A percentile compares a stretch with the other conserved stretches of the same genome.
phyloP scores from a whole-genome alignment of 2,888 invertebrate genomes.

The Theodoxus fluviatilis region DNA sequence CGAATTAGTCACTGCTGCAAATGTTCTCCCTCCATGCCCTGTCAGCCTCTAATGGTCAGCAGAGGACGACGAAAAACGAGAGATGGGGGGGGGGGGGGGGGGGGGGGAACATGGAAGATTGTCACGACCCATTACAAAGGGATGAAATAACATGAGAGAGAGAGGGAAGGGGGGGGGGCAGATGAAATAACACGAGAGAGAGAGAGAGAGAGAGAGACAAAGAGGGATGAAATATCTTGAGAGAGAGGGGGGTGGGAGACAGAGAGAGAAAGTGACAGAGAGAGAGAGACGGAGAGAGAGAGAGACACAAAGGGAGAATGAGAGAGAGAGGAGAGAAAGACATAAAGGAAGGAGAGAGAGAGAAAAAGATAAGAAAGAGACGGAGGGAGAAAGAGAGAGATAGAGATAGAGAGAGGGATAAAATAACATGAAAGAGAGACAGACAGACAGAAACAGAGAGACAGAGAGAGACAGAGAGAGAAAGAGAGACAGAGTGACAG shows the following conservation, averaged over 20 bases:
- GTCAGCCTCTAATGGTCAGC: no score
- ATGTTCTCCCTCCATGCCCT: no score
- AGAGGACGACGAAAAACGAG: no score
- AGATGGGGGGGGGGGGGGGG: not conserved
- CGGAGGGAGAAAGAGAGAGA: not conserved
- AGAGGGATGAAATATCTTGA: conserved; percentile 4
- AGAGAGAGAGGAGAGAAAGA: not conserved
- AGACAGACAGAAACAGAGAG: conserved; percentile 5
- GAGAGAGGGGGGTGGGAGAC: not conserved
- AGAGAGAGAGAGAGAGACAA: conserved; percentile 4
- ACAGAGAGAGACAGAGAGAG: not conserved
- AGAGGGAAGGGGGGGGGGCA: not conserved
- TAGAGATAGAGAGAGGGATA: not conserved
- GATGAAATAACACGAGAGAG: not conserved
- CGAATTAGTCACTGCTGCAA: no score
- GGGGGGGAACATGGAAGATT: no score
- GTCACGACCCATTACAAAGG: no score
- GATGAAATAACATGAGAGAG: not conserved
- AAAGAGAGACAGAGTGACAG: not conserved
- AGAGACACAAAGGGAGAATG: not conserved
- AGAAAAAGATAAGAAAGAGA: not conserved
- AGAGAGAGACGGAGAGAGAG: not conserved
- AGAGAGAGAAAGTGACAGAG: not conserved
- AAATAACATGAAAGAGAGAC: not conserved
- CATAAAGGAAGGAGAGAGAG: not conserved